Percentiles rank a stretch among this genome's conserved stretches.
Evolutionary conservation across 2,888 invertebrate genomes (phyloP).

Genomic region (Macrosiphum euphorbiae): DNA sequence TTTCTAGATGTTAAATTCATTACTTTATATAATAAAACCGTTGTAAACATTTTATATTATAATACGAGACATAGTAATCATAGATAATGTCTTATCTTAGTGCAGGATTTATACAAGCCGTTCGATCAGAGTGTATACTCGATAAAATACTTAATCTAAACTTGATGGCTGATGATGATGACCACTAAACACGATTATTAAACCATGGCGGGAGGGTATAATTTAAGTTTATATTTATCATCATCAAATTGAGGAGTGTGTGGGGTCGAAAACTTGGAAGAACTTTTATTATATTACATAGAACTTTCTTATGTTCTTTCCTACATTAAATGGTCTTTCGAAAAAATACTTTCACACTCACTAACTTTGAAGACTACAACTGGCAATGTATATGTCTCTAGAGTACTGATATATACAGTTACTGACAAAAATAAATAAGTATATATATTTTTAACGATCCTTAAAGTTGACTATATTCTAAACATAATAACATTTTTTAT

Average conservation of each 20-base stretch:
- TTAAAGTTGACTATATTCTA: background rate
- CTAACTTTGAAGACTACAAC: background rate
- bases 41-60: constrained; percentile 19
- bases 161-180: background rate
- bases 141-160: background rate
- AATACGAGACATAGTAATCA: background rate
- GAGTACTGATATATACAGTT: background rate
- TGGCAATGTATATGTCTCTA: background rate
- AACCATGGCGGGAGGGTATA: background rate
- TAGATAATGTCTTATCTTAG: background rate
- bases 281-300: background rate
- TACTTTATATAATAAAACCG: constrained; percentile 19
- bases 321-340: background rate
- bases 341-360: background rate
- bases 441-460: background rate
- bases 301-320: background rate
- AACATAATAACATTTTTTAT: too few species aligned
- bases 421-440: background rate
- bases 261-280: background rate
- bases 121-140: background rate
- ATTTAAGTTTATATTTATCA: background rate
- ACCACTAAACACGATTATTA: constrained; percentile 3
- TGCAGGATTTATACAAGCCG: background rate
- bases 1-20: constrained; percentile 3
- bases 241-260: background rate